phyloP scores from a whole-genome alignment of 2,888 invertebrate species.

The Thyatira batis region DNA sequence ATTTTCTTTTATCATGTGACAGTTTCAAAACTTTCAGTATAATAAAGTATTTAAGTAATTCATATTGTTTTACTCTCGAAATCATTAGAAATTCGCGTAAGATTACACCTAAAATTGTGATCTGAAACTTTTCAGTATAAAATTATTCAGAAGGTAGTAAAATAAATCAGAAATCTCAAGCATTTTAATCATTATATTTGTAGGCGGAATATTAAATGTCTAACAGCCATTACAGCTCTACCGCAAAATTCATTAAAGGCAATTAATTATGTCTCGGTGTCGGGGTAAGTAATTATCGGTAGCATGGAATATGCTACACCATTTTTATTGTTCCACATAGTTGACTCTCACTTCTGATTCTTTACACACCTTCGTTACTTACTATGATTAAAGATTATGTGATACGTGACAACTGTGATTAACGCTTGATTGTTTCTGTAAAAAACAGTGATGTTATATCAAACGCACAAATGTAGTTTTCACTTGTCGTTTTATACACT shows the following conservation, averaged over 20 bases:
- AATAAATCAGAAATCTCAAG: background rate
- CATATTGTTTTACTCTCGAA: background rate
- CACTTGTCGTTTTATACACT: slow-evolving; percentile 16
- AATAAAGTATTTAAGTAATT: background rate
- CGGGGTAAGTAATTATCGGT: background rate
- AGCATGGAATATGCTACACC: background rate
- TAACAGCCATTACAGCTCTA: background rate
- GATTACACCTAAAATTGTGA: background rate
- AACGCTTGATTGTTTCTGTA: slow-evolving; percentile 19
- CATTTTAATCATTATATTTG: background rate
- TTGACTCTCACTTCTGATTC: slow-evolving; percentile 18
- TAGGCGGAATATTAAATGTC: background rate
- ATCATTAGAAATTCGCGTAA: background rate
- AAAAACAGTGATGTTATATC: slow-evolving; percentile 19
- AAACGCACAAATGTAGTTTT: slow-evolving; percentile 19
- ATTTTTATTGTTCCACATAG: background rate
- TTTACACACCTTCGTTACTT: slow-evolving; percentile 10
- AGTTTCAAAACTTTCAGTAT: background rate
- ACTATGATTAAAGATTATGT: slow-evolving; percentile 18
- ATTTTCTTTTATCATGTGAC: background rate
- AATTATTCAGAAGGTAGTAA: background rate
- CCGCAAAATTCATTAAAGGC: background rate
- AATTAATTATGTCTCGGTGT: background rate
- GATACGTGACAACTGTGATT: slow-evolving; percentile 26
- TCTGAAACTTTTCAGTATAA: background rate